A percentile compares a stretch with the other conserved stretches of the same genome.
Conservation (phyloP, 2,888 invertebrate species). For the Monoplex corrugatus region DNA sequence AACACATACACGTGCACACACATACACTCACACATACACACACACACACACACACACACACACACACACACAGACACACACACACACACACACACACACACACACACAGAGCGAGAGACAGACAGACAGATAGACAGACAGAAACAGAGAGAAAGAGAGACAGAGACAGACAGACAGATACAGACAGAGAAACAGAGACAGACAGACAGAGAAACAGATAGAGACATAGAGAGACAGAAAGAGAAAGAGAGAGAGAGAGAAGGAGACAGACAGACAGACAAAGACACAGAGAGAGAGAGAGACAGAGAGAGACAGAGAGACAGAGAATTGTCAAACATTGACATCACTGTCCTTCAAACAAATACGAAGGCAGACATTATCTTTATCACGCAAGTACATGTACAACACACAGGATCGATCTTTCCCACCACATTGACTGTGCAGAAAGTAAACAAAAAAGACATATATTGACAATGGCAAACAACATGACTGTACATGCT, state of each 20-base stretch:
- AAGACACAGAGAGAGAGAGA: neutral
- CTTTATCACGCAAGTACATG: too few species aligned
- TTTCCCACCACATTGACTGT: too few species aligned
- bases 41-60: neutral
- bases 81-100: neutral
- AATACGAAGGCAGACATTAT: too few species aligned
- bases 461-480: too few species aligned
- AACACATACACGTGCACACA: too few species aligned
- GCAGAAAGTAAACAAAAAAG: too few species aligned
- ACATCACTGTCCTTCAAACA: too few species aligned
- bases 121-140: neutral
- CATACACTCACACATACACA: too few species aligned
- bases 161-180: neutral
- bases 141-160: neutral
- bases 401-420: too few species aligned
- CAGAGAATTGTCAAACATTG: too few species aligned
- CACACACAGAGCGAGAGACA: neutral
- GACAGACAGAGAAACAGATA: neutral
- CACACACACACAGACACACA: constrained; percentile 2
- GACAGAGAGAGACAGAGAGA: neutral
- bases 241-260: neutral
- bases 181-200: neutral
- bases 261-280: neutral
- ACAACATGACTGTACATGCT: too few species aligned
- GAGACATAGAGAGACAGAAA: neutral